Base-by-base conservation (phyloP, 2,797 vertebrate genomes). In the Stomatorhinus walkeri region DNA sequence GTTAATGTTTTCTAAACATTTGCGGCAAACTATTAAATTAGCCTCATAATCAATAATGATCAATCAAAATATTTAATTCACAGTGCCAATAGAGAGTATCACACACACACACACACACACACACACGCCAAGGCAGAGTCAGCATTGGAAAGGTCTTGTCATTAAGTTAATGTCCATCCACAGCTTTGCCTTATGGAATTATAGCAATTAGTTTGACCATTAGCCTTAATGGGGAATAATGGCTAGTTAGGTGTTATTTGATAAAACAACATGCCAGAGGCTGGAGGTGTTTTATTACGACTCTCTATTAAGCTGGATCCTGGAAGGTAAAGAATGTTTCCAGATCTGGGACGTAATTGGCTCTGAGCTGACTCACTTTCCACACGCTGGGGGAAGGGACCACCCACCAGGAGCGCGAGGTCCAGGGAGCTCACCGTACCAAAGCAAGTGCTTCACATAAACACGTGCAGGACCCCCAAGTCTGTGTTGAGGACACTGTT, bases 171-270 rank as follows among this genome's bases (percentile, higher is more conserved):
- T 95, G 94, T 94, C 92, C 90, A 89, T 94, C 94, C 95, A 93
- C 93, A 93, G 93, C 94, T 94, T 93, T 94, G 93, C 92, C 94
- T 96, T 96, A 95, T 94, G 94, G 94, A 95, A 94, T 96, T 94
- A 95, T 95, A 93, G 95, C 97, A 97, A 97, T 96, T 96, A 97
- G 96, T 93, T 91, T 59, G 91, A 91, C 94, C 95, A 94, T 96
- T 97, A 97, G 95, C 92, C 94, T 94, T 96, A 97, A 96, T 95
- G 94, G 95, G 95, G 95, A 96, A 95, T 97, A 97, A 97, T 97
- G 96, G 96, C 94, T 94, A 94, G 95, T 95, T 96, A 96, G 95
- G 96, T 96, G 96, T 94, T 96, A 95, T 95, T 96, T 96, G 94
- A 94, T 96, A 94, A 95, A 96, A 96, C 95, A 96, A 96, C 92